Conservation (phyloP, 2,797 vertebrate genomes). For the Bryconaethiops microstoma region DNA sequence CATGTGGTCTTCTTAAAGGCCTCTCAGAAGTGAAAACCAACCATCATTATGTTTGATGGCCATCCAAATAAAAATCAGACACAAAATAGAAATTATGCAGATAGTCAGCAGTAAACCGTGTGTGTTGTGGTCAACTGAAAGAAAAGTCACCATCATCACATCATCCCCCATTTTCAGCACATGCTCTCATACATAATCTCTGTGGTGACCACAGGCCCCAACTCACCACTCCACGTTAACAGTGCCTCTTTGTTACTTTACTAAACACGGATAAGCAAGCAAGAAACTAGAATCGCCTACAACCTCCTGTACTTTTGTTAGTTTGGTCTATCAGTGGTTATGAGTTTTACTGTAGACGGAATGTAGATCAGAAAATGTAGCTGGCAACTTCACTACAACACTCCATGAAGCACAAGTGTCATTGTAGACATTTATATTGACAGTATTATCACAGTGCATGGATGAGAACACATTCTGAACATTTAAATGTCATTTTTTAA, state of each 20-base stretch:
- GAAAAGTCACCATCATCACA: slow-evolving; percentile 22
- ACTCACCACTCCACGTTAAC: slow-evolving; percentile 2
- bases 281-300: too few species aligned
- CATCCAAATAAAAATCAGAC: slow-evolving; percentile 2
- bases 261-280: slow-evolving; percentile 5
- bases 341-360: too few species aligned
- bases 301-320: too few species aligned
- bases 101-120: not conserved
- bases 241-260: slow-evolving; percentile 31
- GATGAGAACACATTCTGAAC: too few species aligned
- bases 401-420: too few species aligned
- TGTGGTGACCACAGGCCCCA: slow-evolving; percentile 14
- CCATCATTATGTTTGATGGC: slow-evolving; percentile 1
- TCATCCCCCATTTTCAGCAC: slow-evolving; percentile 25
- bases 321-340: too few species aligned
- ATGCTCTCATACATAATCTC: slow-evolving; percentile 23
- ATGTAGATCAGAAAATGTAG: too few species aligned
- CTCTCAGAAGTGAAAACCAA: not conserved
- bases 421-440: too few species aligned
- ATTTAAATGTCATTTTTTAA: too few species aligned
- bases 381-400: too few species aligned
- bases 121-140: slow-evolving; percentile 22
- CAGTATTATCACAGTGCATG: too few species aligned
- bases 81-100: not conserved
- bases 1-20: not conserved